These are phyloP conservation scores for Apistogramma diplotaenia DNA, from an alignment of 2,113 vertebrate species.

Conservation along the genomic window DNA sequence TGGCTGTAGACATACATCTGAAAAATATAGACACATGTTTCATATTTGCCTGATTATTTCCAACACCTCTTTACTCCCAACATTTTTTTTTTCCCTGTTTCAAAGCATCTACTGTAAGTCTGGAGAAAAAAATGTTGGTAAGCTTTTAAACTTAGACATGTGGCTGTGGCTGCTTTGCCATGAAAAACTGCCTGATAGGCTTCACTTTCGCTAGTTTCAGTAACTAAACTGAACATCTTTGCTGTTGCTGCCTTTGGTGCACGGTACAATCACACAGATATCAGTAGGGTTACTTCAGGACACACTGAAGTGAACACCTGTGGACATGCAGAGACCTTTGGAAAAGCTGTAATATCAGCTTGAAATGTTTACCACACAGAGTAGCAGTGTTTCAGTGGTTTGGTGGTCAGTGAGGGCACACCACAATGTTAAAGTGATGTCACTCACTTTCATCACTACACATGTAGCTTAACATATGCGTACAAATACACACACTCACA, in stretches of 20 bases:
- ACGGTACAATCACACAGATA: not conserved
- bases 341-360: not conserved
- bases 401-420: not conserved
- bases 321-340: not conserved
- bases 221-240: not conserved
- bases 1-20: conserved; percentile 84
- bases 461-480: not conserved
- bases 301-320: not conserved
- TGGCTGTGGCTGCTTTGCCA: no score
- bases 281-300: not conserved
- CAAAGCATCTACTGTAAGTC: not conserved
- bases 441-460: not conserved
- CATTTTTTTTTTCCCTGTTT: not conserved
- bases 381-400: not conserved
- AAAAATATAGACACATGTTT: conserved; percentile 12
- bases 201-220: not conserved
- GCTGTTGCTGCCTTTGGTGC: no score
- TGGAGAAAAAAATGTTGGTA: not conserved
- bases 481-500: conserved; percentile 76
- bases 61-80: not conserved
- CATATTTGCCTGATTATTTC: not conserved
- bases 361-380: not conserved
- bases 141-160: no score
- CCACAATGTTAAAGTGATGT: not conserved
- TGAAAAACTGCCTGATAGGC: no score